phyloP scores from a whole-genome alignment of 2,113 vertebrate genomes.

The Uria lomvia region DNA sequence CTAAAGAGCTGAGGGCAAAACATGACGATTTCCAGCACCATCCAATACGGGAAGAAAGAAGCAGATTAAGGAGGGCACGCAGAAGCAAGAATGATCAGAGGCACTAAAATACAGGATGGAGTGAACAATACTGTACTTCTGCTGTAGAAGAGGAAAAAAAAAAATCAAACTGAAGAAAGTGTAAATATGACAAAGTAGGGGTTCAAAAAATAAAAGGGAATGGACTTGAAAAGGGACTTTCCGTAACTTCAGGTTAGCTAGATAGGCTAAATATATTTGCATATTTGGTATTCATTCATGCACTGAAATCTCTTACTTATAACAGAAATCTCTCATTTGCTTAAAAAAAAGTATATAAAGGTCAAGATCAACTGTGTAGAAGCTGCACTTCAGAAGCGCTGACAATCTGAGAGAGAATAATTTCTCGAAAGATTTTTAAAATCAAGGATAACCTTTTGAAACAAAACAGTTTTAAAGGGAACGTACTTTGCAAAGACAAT shows the following conservation, averaged over 20 bases:
- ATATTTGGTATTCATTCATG: background rate
- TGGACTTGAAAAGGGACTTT: background rate
- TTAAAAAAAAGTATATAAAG: background rate
- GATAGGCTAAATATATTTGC: background rate
- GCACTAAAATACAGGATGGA: background rate
- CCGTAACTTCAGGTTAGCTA: background rate
- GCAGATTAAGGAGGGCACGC: fast-evolving
- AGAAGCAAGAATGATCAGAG: background rate
- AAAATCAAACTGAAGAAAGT: background rate
- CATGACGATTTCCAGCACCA: background rate
- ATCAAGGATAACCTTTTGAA: background rate
- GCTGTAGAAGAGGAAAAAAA: background rate
- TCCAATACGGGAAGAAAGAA: background rate
- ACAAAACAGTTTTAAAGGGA: background rate
- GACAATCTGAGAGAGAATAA: background rate
- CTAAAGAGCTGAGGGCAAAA: background rate
- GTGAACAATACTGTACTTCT: background rate
- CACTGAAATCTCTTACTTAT: background rate
- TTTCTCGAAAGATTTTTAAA: background rate
- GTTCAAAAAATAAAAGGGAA: background rate
- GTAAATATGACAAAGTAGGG: background rate
- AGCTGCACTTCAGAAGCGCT: background rate
- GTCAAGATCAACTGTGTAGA: background rate
- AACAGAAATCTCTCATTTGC: background rate
- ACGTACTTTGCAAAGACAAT: background rate